Base-by-base conservation (phyloP, 92 coral and sea anemone species). In the Zoanthus gigantus region DNA sequence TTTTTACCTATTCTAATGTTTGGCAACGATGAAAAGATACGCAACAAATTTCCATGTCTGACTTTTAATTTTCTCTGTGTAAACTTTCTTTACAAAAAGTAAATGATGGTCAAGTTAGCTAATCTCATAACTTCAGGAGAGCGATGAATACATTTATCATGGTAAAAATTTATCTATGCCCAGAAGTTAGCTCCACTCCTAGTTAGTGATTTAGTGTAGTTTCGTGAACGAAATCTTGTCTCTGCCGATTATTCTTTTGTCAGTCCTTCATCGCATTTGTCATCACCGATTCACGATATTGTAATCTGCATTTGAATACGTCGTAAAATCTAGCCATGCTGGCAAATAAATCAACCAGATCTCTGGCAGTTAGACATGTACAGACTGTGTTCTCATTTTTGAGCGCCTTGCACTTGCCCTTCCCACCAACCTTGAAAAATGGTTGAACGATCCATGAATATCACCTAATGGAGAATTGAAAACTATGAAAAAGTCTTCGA, bases 221-320 rank as follows among this genome's bases (percentile, higher is more conserved):
- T 80, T 80, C 74, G 85, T 63, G 58, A 31, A 65, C 14, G 6
- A 65, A 80, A 6, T 47, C 65, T 76, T 7, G 32, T 75, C 30
- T 37, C 66, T 77, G 29, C 75, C 47, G 85, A 42, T 44, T 13
- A 63, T 81, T 81, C 85, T 81, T 66, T 81, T 66, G 47, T 81
- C 85, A 50, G 45, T 44, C 85, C 74, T 73, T 65, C 85, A 81
- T 42, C 23, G 37, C 37, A 16, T 67, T 80, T 61, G 84, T 60
- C 58, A n/a, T 31, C 56, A 29, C 61, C 17, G 45, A 34, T 44
- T 53, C 82, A 77, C 82, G 67, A 54, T 42, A 46, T 23, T 0
- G 74, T 81, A 66, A 81, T 66, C 75, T 81, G 85, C 85, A 81
- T 81, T 81, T 81, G 85, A 81, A 81, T 81, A 66, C 31, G 85